Evolutionary conservation across 2,888 invertebrate species (phyloP).

Genomic region (Ecdyonurus torrentis): DNA sequence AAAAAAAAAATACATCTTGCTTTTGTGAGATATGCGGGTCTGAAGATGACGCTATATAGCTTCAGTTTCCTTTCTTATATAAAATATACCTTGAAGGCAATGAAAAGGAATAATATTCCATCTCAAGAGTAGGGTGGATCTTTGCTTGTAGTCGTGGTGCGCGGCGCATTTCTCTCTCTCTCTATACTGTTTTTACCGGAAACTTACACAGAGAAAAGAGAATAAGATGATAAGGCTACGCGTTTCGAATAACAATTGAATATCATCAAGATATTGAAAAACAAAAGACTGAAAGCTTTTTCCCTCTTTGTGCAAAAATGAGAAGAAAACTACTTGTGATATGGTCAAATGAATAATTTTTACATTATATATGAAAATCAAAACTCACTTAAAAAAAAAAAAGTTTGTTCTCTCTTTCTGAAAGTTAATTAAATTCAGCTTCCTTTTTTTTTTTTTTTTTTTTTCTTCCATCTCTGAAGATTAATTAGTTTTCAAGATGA

Average conservation of each 20-base stretch:
- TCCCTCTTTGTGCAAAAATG: background rate
- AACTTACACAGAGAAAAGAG: background rate
- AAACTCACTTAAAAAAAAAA: background rate
- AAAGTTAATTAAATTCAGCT: background rate
- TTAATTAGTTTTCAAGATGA: background rate
- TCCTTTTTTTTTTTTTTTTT: background rate
- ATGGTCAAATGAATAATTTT: background rate
- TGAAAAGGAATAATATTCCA: background rate
- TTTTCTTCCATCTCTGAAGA: background rate
- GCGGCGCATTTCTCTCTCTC: background rate
- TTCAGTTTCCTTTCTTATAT: background rate
- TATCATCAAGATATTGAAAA: background rate
- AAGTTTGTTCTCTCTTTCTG: background rate
- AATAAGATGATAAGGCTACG: background rate
- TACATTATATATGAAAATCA: background rate
- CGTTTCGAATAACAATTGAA: background rate
- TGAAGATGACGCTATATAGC: background rate
- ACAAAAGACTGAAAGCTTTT: background rate
- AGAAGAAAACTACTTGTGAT: background rate
- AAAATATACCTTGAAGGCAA: background rate
- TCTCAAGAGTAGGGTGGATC: background rate
- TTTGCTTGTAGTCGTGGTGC: too few relatives aligned
- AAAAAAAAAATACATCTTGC: too few relatives aligned
- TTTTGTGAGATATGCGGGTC: background rate
- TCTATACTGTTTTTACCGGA: background rate